These are phyloP conservation scores for Deroptyus accipitrinus DNA, from an alignment of 2,113 vertebrate genomes.

Conservation along the genomic window DNA sequence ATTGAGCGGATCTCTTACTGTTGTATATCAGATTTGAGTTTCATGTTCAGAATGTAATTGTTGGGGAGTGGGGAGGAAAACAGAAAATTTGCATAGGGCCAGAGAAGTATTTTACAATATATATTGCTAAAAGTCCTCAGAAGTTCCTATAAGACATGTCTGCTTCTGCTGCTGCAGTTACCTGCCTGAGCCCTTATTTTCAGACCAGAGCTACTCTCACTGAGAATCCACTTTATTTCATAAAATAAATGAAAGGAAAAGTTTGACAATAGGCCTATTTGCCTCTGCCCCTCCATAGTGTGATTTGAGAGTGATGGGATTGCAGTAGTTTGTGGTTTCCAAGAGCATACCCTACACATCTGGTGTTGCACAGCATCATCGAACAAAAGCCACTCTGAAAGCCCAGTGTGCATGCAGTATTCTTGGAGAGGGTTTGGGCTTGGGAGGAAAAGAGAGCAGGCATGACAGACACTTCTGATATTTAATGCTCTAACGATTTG, in stretches of 20 bases:
- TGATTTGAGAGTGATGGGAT: neutral
- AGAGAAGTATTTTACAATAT: neutral
- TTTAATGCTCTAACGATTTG: neutral
- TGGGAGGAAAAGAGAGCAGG: neutral
- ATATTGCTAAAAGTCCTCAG: neutral
- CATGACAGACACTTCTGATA: neutral
- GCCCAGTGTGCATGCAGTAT: fast-evolving
- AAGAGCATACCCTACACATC: neutral
- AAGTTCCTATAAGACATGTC: fast-evolving
- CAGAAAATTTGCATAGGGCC: neutral
- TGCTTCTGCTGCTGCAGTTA: neutral
- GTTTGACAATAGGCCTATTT: neutral
- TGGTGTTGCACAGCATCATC: neutral
- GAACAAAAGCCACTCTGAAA: neutral
- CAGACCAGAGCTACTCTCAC: neutral
- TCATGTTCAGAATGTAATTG: neutral
- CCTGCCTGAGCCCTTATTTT: neutral
- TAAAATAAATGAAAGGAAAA: neutral
- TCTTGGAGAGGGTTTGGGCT: neutral
- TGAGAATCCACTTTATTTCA: neutral
- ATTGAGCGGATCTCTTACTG: neutral
- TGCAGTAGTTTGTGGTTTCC: neutral
- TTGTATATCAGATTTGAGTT: neutral
- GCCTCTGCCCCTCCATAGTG: neutral
- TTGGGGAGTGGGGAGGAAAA: neutral